phyloP scores from a whole-genome alignment of 2,888 invertebrate species.

The Oxycera nigricornis region DNA sequence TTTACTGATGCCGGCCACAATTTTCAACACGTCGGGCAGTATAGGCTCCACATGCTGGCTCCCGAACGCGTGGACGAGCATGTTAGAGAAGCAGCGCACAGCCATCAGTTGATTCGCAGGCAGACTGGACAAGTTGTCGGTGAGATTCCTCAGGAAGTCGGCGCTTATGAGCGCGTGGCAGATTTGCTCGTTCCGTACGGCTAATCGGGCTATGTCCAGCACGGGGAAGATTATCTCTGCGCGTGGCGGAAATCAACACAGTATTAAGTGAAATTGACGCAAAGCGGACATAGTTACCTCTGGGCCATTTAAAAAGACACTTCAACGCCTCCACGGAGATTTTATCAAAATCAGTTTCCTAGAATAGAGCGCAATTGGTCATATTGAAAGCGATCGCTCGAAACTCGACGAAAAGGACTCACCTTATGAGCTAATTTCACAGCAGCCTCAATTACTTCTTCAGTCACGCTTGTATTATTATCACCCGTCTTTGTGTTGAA shows the following conservation, averaged over 20 bases:
- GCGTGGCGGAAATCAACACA: slow-evolving; percentile 18
- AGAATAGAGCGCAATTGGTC: background rate
- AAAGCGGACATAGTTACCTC: slow-evolving; percentile 64
- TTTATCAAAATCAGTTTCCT: slow-evolving; percentile 53
- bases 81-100: slow-evolving; percentile 81
- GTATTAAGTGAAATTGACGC: slow-evolving; percentile 28
- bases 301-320: slow-evolving; percentile 74
- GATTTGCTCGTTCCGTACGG: slow-evolving; percentile 74
- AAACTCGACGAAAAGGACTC: slow-evolving; percentile 34
- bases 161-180: slow-evolving; percentile 64
- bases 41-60: slow-evolving; percentile 53
- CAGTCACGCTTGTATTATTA: slow-evolving; percentile 64
- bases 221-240: slow-evolving; percentile 83
- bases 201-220: slow-evolving; percentile 84
- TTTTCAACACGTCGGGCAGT: slow-evolving; percentile 52
- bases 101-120: slow-evolving; percentile 80
- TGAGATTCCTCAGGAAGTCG: slow-evolving; percentile 60
- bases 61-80: slow-evolving; percentile 69
- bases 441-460: slow-evolving; percentile 68
- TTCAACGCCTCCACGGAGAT: slow-evolving; percentile 67
- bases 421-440: slow-evolving; percentile 68
- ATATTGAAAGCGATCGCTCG: too few species aligned
- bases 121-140: slow-evolving; percentile 58
- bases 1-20: slow-evolving; percentile 53
- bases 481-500: slow-evolving; percentile 72